Evolutionary conservation across 2,113 vertebrate genomes (phyloP), one percentile per base, ranked within the genome.

Genomic region (Saccopteryx leptura): DNA sequence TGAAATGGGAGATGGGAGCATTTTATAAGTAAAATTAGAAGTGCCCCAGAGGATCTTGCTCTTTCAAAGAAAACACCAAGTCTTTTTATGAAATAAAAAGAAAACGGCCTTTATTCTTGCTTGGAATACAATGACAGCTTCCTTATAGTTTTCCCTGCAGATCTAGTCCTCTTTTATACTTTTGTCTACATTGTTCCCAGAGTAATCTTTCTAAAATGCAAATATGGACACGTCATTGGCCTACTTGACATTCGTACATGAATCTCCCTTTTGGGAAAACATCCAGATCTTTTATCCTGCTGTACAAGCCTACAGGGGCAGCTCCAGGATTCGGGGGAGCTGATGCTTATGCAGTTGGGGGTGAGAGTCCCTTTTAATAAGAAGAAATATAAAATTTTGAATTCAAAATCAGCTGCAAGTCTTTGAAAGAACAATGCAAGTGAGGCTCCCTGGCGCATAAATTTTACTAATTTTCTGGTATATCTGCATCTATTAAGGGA

Each of bases 1-100:
- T 90, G 82, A 97, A 96, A 96, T 93, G 26, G 63, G 54, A 90
- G 60, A 28, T 26, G 56, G 66, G 72, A 85, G 10, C 76, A 39
- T 90, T 94, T 96, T 93, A 31, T 72, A 92, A 95, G 93, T 88
- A 95, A 97, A 96, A 97, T 96, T 96, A 92, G 72, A 97, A 96
- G 95, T 91, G 72, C 94, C 94, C 74, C 31, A 79, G 82, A 97
- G 88, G 91, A 79, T 90, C 89, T 93, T 94, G 80, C 52, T 96
- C 56, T 85, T 95, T 97, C 80, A 96, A 93, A 97, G 90, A 81
- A 94, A 95, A 88, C 65, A 90, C 46, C 9, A 88, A 54, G 39
- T 96, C 54, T 48, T 95, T 97, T 96, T 88, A 87, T 90, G 61
- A 92, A 96, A 92, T 72, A 66, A 69, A 88, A 96, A 92, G 94